Evolutionary conservation across 2,888 invertebrate genomes (phyloP).

Genomic region (Parnassius orleans): DNA sequence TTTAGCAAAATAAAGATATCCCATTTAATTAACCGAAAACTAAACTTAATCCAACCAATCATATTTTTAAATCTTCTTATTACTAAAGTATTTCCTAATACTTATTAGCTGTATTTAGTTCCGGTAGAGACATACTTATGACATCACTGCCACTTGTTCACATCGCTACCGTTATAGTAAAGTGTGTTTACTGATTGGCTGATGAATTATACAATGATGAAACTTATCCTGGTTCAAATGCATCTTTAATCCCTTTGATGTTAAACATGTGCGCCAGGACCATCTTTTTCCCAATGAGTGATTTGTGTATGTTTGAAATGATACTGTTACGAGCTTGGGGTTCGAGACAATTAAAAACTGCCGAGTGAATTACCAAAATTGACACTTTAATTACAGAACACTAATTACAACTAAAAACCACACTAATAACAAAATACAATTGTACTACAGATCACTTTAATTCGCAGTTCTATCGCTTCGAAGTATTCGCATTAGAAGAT

Average conservation of each 20-base stretch:
- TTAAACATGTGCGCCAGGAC: slow-evolving; percentile 84
- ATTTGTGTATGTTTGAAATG: slow-evolving; percentile 99
- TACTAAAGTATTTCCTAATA: slow-evolving; percentile 61
- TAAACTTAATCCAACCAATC: slow-evolving; percentile 66
- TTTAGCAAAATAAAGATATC: slow-evolving; percentile 60
- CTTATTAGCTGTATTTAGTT: slow-evolving; percentile 70
- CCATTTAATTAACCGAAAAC: slow-evolving; percentile 61
- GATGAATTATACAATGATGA: slow-evolving; percentile 60
- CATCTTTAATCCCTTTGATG: slow-evolving; percentile 53
- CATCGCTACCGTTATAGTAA: too few species aligned
- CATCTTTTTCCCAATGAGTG: slow-evolving; percentile 99
- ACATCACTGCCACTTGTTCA: slow-evolving; percentile 41
- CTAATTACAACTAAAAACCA: too few species aligned
- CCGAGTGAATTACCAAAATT: too few species aligned
- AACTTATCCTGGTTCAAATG: slow-evolving; percentile 69
- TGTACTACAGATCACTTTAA: too few species aligned
- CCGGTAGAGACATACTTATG: slow-evolving; percentile 63
- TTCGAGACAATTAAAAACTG: too few species aligned
- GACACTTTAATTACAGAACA: too few species aligned
- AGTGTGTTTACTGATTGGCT: slow-evolving; percentile 64
- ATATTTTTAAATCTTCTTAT: slow-evolving; percentile 73
- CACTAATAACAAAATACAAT: too few species aligned
- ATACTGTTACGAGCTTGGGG: too few species aligned
- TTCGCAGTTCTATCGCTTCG: too few species aligned
- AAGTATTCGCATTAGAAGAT: too few species aligned